Evolutionary conservation across 1,140 invertebrate species (phyloP).

Genomic region (Luehdorfia chinensis): DNA sequence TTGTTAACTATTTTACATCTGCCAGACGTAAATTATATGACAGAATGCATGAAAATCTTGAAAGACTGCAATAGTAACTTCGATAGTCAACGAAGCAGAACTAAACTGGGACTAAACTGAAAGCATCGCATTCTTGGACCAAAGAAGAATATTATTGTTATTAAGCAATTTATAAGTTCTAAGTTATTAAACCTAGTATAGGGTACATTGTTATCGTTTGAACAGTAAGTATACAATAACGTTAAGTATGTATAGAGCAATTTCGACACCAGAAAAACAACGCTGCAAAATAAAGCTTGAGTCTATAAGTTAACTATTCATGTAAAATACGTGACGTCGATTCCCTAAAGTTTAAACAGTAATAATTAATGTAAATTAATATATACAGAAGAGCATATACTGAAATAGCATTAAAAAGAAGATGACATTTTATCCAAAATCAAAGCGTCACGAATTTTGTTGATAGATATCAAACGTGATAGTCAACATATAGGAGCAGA

Average conservation of each 20-base stretch:
- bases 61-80: neutral
- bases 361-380: neutral
- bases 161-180: slow-evolving; percentile 29
- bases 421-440: too few relatives aligned
- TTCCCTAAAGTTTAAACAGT: slow-evolving; percentile 3
- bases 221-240: neutral
- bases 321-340: slow-evolving; percentile 18
- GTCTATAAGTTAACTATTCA: slow-evolving; percentile 24
- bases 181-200: slow-evolving; percentile 10
- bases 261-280: slow-evolving; percentile 45
- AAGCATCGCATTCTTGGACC: slow-evolving; percentile 50
- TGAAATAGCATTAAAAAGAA: too few relatives aligned
- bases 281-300: slow-evolving; percentile 48
- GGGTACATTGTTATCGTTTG: slow-evolving; percentile 4
- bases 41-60: slow-evolving; percentile 15
- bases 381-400: too few relatives aligned
- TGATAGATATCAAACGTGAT: neutral
- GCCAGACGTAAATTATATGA: too few relatives aligned
- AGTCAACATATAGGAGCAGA: slow-evolving; percentile 15
- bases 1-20: too few relatives aligned
- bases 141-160: slow-evolving; percentile 25
- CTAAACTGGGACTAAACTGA: slow-evolving; percentile 26
- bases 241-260: slow-evolving; percentile 26
- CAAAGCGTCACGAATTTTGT: neutral
- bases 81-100: slow-evolving; percentile 18